Conservation (phyloP, 2,113 vertebrate genomes). For the Myocastor coypus region DNA sequence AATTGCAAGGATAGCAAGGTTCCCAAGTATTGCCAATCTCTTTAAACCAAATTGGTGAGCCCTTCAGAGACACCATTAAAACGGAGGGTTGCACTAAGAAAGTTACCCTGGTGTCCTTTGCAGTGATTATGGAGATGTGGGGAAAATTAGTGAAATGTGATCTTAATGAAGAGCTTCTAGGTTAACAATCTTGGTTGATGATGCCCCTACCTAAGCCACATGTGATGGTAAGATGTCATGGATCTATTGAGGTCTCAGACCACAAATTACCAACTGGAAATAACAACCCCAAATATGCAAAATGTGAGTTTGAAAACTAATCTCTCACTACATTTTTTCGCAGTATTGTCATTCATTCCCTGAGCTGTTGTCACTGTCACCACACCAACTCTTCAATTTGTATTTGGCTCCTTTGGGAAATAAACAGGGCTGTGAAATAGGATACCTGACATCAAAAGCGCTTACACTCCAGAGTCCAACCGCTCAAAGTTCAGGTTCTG, state of each 20-base stretch:
- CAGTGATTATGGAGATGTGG: slow-evolving; percentile 31
- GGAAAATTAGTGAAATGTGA: slow-evolving; percentile 52
- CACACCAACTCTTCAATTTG: not conserved
- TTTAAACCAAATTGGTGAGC: slow-evolving; percentile 18
- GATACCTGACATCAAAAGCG: not conserved
- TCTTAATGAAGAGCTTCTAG: slow-evolving; percentile 34
- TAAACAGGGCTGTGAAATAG: not conserved
- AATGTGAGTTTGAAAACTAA: slow-evolving; percentile 20
- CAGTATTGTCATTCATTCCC: not conserved
- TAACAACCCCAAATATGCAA: slow-evolving; percentile 2
- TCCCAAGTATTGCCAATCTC: slow-evolving; percentile 23
- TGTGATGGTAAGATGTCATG: not conserved
- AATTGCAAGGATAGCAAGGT: slow-evolving; percentile 33
- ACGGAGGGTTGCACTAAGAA: not conserved
- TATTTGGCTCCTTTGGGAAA: not conserved
- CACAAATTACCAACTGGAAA: slow-evolving; percentile 39
- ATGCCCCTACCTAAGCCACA: not conserved
- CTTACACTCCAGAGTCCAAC: not conserved
- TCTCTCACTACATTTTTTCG: not conserved
- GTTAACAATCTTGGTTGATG: not conserved
- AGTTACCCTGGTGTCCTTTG: slow-evolving; percentile 58
- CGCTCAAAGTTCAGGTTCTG: not conserved
- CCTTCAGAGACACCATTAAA: slow-evolving; percentile 44
- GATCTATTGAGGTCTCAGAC: slow-evolving; percentile 2
- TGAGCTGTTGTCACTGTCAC: not conserved